phyloP scores from a whole-genome alignment of 2,113 vertebrate genomes.

The Myrmecobius fasciatus region DNA sequence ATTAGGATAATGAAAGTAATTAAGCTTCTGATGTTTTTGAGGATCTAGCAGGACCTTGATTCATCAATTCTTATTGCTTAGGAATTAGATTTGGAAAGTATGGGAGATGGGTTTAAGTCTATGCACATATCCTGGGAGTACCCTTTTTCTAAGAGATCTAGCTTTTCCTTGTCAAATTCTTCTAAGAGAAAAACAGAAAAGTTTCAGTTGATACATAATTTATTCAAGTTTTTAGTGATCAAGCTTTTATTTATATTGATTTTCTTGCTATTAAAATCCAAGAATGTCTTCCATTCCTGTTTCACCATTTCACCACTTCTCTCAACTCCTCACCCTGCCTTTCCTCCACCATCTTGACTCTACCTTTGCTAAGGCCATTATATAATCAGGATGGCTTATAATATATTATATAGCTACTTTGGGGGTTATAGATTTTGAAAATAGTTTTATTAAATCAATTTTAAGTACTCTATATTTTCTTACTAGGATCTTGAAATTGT shows the following conservation, averaged over 20 bases:
- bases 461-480: rapidly evolving
- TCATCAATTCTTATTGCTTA: background rate
- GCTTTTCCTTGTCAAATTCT: constrained; percentile 15
- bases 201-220: background rate
- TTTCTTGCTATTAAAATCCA: background rate
- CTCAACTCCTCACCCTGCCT: background rate
- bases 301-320: background rate
- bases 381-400: background rate
- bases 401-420: rapidly evolving
- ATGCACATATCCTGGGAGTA: background rate
- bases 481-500: rapidly evolving
- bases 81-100: background rate
- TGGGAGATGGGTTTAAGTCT: background rate
- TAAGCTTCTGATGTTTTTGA: background rate
- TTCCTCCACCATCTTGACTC: no score
- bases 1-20: background rate
- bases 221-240: background rate
- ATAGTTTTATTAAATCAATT: background rate
- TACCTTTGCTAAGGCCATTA: no score
- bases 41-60: background rate
- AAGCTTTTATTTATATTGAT: background rate
- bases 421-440: background rate
- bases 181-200: background rate
- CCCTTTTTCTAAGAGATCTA: background rate
- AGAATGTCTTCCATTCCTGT: background rate